Evolutionary conservation across 1,140 invertebrate genomes (phyloP).

Genomic region (Platyscapa corneri): DNA sequence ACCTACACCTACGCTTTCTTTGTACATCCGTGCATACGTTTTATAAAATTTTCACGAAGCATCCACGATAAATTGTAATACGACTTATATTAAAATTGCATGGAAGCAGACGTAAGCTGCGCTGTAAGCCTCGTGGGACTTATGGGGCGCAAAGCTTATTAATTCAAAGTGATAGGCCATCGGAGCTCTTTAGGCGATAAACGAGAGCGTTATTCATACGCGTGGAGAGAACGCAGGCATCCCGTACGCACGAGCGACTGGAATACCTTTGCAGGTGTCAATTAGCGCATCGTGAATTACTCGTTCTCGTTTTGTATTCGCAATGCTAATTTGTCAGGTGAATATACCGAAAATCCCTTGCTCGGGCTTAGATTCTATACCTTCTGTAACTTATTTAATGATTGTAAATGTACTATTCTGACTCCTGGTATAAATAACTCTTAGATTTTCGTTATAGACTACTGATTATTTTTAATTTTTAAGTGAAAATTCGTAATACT

Average conservation of each 20-base stretch:
- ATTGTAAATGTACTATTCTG: conserved; percentile 23
- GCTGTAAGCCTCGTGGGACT: conserved; percentile 5
- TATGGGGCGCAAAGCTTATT: conserved; percentile 27
- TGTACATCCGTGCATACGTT: background rate
- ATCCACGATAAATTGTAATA: background rate
- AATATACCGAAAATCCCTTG: conserved; percentile 43
- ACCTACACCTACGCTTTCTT: background rate
- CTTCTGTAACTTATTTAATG: conserved; percentile 42
- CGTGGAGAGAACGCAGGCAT: background rate
- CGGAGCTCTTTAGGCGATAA: conserved; percentile 18
- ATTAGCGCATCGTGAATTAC: conserved; percentile 43
- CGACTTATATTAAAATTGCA: background rate
- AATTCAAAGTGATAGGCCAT: conserved; percentile 45
- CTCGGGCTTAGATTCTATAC: background rate
- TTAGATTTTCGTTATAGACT: background rate
- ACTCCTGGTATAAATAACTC: conserved; percentile 27
- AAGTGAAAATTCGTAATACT: background rate
- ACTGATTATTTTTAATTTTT: background rate
- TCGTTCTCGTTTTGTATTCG: conserved; percentile 43
- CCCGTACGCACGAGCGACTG: background rate
- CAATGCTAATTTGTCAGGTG: conserved; percentile 48
- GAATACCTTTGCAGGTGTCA: conserved; percentile 28
- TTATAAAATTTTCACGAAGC: background rate
- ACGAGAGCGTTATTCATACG: conserved; percentile 15
- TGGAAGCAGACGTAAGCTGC: background rate